phyloP scores from a whole-genome alignment of 2,888 invertebrate species.

The Phytoseiulus persimilis region DNA sequence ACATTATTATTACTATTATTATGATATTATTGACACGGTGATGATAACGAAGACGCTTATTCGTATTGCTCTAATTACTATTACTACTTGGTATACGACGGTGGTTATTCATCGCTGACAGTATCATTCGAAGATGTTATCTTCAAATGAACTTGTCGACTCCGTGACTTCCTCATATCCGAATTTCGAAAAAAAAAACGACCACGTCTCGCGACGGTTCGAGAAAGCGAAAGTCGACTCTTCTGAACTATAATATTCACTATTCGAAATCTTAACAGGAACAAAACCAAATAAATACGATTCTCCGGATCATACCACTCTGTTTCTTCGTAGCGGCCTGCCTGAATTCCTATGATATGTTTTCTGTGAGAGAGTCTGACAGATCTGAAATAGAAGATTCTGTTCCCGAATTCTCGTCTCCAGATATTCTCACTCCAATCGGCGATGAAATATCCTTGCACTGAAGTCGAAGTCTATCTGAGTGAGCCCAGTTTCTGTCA shows the following conservation, averaged over 20 bases:
- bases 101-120: neutral
- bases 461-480: too few relatives aligned
- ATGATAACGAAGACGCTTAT: neutral
- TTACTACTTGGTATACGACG: conserved; percentile 5
- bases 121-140: neutral
- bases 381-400: too few relatives aligned
- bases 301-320: neutral
- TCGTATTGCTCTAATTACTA: neutral
- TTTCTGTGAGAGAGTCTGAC: too few relatives aligned
- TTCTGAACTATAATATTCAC: neutral
- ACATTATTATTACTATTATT: neutral
- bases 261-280: neutral
- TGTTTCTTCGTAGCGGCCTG: too few relatives aligned
- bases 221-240: neutral
- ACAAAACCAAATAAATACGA: neutral
- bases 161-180: neutral
- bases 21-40: neutral
- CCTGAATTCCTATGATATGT: too few relatives aligned
- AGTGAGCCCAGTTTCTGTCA: too few relatives aligned
- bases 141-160: neutral
- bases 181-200: neutral
- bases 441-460: too few relatives aligned
- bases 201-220: neutral
- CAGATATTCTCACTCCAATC: too few relatives aligned
- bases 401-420: too few relatives aligned